phyloP scores from a whole-genome alignment of 2,113 vertebrate species.

The Speoplatyrhinus poulsoni region DNA sequence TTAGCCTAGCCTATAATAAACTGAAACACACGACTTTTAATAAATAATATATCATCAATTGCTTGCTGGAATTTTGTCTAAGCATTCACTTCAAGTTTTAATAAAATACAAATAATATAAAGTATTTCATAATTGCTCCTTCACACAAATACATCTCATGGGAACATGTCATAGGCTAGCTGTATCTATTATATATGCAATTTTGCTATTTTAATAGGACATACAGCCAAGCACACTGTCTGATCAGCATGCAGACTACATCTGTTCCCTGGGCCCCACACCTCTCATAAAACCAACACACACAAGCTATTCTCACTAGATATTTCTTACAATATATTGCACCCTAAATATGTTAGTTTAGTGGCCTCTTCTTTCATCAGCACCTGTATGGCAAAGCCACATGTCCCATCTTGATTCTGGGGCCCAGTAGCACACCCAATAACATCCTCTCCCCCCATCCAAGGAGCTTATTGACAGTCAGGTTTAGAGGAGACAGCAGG shows the following conservation, averaged over 20 bases:
- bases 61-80: constrained; percentile 16
- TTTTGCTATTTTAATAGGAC: neutral
- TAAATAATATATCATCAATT: constrained; percentile 37
- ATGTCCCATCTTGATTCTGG: constrained; percentile 71
- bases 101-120: constrained; percentile 12
- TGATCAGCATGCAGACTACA: constrained; percentile 30
- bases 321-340: neutral
- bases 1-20: constrained; percentile 46
- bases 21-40: constrained; percentile 34
- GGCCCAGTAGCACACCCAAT: constrained; percentile 63
- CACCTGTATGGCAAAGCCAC: constrained; percentile 68
- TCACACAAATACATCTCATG: constrained; percentile 7
- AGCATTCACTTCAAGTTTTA: constrained; percentile 12
- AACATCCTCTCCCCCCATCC: constrained; percentile 75
- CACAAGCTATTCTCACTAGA: neutral
- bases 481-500: constrained; percentile 64
- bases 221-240: constrained; percentile 1
- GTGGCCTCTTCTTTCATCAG: constrained; percentile 42
- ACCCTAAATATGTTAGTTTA: neutral
- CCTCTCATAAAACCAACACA: neutral
- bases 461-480: constrained; percentile 73
- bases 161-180: constrained; percentile 1
- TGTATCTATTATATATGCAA: constrained; percentile 37
- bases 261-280: neutral
- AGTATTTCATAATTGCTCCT: constrained; percentile 30